Percentiles rank a stretch among this genome's conserved stretches.
phyloP scores from a whole-genome alignment of 2,888 invertebrate genomes.

The Callyntrura sp. region DNA sequence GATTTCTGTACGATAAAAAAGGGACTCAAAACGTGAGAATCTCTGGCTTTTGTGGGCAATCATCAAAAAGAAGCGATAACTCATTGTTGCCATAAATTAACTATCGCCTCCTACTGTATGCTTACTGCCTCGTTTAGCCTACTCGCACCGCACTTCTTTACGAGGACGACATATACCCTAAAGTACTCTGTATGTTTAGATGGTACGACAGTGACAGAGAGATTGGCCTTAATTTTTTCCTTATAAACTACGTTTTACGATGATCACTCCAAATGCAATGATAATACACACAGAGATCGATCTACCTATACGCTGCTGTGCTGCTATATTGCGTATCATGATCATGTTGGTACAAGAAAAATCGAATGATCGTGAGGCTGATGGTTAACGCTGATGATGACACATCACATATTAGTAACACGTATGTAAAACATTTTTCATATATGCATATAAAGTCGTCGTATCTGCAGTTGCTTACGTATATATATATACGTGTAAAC shows the following conservation, averaged over 20 bases:
- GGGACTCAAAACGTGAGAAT: slow-evolving; percentile 64
- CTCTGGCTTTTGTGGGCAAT: slow-evolving; percentile 76
- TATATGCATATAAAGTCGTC: too few relatives aligned
- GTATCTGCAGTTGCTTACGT: background rate
- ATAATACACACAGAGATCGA: slow-evolving; percentile 60
- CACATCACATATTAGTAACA: slow-evolving; percentile 73
- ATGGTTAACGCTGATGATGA: slow-evolving; percentile 60
- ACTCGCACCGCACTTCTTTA: background rate
- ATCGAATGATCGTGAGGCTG: slow-evolving; percentile 56
- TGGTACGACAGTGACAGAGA: background rate
- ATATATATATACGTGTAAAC: too few relatives aligned
- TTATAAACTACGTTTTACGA: slow-evolving; percentile 12
- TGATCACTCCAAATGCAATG: background rate
- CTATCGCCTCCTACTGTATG: background rate
- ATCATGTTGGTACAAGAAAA: slow-evolving; percentile 60
- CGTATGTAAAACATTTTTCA: background rate
- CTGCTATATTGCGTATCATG: slow-evolving; percentile 53
- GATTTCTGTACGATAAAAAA: background rate
- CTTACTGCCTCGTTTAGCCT: background rate
- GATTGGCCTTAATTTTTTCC: slow-evolving; percentile 66
- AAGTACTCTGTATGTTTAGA: too few relatives aligned
- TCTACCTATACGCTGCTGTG: too few relatives aligned
- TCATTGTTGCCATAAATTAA: slow-evolving; percentile 47
- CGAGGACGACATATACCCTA: background rate
- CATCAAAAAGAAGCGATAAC: slow-evolving; percentile 57